Conservation (phyloP, 2,113 vertebrate species). For the Telmatochromis bifrenatus region DNA sequence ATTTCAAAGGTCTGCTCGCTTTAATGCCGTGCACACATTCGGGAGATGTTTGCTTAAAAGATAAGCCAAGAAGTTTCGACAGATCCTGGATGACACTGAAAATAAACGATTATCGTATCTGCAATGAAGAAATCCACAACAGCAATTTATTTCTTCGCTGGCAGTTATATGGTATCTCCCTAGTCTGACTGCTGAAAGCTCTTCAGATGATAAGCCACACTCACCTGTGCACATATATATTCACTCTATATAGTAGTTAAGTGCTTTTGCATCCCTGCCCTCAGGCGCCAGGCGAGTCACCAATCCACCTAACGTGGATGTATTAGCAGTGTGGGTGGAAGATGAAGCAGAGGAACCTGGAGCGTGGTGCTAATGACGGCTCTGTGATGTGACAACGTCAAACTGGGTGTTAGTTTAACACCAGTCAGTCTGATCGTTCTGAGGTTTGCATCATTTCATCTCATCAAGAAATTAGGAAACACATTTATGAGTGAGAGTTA, state of each 20-base stretch:
- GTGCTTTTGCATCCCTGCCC: neutral
- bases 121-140: neutral
- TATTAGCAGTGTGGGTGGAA: neutral
- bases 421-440: neutral
- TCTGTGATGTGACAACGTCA: neutral
- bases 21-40: neutral
- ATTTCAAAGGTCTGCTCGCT: neutral
- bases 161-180: neutral
- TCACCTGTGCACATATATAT: neutral
- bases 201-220: neutral
- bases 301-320: neutral
- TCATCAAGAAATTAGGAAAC: neutral
- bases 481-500: neutral
- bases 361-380: neutral
- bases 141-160: neutral
- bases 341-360: neutral
- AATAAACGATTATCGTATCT: neutral
- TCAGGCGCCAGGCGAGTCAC: neutral
- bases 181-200: neutral
- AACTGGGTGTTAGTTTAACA: neutral
- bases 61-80: neutral
- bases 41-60: neutral
- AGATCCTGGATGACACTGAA: neutral
- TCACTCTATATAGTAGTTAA: neutral
- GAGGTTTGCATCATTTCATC: neutral